Evolutionary conservation across 2,113 vertebrate genomes (phyloP), one percentile per base, ranked within the genome.

Genomic region (Corapipo altera): DNA sequence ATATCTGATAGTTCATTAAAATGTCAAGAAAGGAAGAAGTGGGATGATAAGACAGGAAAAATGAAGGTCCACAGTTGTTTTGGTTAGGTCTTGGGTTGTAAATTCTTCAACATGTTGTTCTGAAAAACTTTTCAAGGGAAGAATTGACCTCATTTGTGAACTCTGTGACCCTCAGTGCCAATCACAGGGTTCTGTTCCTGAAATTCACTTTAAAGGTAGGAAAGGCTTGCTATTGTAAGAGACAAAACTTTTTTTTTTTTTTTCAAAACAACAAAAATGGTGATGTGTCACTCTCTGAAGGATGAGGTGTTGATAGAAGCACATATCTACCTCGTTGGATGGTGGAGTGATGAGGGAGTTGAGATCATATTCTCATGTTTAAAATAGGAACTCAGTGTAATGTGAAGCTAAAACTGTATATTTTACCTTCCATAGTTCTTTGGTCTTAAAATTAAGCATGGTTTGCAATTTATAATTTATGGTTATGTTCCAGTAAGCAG

Each of bases 101-200:
- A 74, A 43, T 27, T 23, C 18, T 54, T 86, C 15, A 84, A 15
- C 20, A 8, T 64, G 57, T 71, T 87, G 57, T 30, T 91, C 70
- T 87, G 73, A 89, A 87, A 87, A 92, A 74, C 26, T 64, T 93
- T 91, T 82, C 24, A 71, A 59, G 61, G 70, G 66, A 91, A 93
- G 57, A 85, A 88, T 6, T 92, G 54, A 94, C 79, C 81, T 93
- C 70, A 72, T 79, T 59, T 75, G 43, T 91, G 74, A 93, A 74
- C 88, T 82, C 32, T 69, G 33, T 75, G 81, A 87, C 74, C 35
- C 43, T 61, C 58, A 52, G 33, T 57, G 85, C 71, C 80, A 94
- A 87, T 43, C 24, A 70, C 61, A 67, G 46, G n/a, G 24, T 54
- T 91, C 52, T 81, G 58, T 17, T 88, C 8, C 48, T 72, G 79